Conservation (phyloP, 2,797 vertebrate species). For the Sphenopsis melanotis region DNA sequence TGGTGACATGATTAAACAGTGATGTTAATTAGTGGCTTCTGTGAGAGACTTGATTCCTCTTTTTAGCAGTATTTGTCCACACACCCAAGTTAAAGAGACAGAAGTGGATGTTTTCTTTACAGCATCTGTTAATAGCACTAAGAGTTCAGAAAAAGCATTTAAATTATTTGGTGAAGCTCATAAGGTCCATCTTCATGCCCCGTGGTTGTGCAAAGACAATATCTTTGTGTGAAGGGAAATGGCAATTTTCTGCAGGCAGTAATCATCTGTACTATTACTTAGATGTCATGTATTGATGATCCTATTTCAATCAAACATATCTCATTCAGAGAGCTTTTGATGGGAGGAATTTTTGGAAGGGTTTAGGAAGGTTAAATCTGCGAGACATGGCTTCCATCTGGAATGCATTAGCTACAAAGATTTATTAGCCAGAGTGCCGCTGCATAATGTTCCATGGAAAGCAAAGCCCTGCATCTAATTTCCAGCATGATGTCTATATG, state of each 20-base stretch:
- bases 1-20: constrained; percentile 75
- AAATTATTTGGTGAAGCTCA: constrained; percentile 31
- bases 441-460: constrained; percentile 86
- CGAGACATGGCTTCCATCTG: constrained; percentile 90
- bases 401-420: constrained; percentile 90
- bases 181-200: constrained; percentile 53
- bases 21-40: constrained; percentile 76
- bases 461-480: constrained; percentile 81
- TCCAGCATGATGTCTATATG: constrained; percentile 82
- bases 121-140: constrained; percentile 47
- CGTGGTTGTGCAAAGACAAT: constrained; percentile 50
- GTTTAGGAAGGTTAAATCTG: constrained; percentile 91
- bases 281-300: constrained; percentile 84
- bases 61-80: constrained; percentile 46
- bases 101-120: constrained; percentile 36
- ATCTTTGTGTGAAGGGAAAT: constrained; percentile 66
- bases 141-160: constrained; percentile 49
- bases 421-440: constrained; percentile 88
- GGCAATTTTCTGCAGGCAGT: constrained; percentile 67
- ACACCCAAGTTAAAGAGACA: constrained; percentile 60
- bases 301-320: constrained; percentile 83
- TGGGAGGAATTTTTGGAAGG: constrained; percentile 87
- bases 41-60: constrained; percentile 49
- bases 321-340: constrained; percentile 79
- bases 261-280: constrained; percentile 79